Percentiles rank a stretch among this genome's conserved stretches.
These are phyloP conservation scores for Steatornis caripensis DNA, from an alignment of 2,113 vertebrate species.

Conservation along the genomic window DNA sequence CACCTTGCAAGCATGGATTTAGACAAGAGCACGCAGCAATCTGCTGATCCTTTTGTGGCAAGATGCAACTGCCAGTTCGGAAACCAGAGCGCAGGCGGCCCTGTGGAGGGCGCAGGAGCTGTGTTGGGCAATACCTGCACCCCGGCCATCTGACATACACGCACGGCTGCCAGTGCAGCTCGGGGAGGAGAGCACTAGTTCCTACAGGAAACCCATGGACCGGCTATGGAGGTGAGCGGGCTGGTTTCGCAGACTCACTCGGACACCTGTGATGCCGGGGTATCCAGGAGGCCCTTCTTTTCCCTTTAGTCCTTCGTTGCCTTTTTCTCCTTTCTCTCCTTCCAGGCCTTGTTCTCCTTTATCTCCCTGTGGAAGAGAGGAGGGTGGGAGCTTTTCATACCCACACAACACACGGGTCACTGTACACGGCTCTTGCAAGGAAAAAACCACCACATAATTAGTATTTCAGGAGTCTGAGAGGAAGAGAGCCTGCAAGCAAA, in stretches of 20 bases:
- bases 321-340: constrained; percentile 89
- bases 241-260: constrained; percentile 78
- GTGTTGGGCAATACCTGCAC: background rate
- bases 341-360: constrained; percentile 91
- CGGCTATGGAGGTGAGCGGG: background rate
- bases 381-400: constrained; percentile 8
- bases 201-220: background rate
- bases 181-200: background rate
- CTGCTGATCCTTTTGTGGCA: background rate
- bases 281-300: constrained; percentile 87
- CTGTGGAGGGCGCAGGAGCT: background rate
- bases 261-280: constrained; percentile 85
- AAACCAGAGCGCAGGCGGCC: background rate
- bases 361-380: constrained; percentile 82
- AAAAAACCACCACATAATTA: constrained; percentile 21
- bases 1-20: background rate
- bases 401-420: background rate
- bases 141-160: background rate
- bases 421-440: background rate
- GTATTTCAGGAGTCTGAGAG: constrained; percentile 50
- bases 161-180: rapidly evolving
- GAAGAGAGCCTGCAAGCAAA: constrained; percentile 15
- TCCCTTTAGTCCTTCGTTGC: constrained; percentile 86
- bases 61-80: background rate
- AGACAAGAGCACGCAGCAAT: background rate